Evolutionary conservation across 2,797 vertebrate species (phyloP).

Genomic region (Eleutherodactylus coqui): DNA sequence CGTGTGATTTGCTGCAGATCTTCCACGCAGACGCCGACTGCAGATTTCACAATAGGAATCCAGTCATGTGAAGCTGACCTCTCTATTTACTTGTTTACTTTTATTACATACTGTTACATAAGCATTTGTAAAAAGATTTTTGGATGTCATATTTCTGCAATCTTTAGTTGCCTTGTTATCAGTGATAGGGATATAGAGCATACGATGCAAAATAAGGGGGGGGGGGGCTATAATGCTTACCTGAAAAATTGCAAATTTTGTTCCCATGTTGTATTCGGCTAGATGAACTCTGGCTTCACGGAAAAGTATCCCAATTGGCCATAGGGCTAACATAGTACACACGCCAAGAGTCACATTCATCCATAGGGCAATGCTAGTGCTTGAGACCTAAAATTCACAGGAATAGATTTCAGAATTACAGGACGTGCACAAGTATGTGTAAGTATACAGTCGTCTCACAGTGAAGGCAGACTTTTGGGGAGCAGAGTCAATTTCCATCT

Average conservation of each 20-base stretch:
- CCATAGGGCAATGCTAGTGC: conserved; percentile 73
- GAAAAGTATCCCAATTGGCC: conserved; percentile 75
- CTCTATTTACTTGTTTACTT: too few species aligned
- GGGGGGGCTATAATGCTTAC: conserved; percentile 71
- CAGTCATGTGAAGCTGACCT: too few species aligned
- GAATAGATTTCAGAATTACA: background rate
- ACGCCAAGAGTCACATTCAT: conserved; percentile 70
- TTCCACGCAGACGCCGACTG: too few species aligned
- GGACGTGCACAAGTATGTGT: background rate
- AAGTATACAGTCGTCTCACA: background rate
- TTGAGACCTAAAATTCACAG: conserved; percentile 72
- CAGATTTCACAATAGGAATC: too few species aligned
- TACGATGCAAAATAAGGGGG: too few species aligned
- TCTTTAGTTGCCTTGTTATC: too few species aligned
- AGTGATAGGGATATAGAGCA: too few species aligned
- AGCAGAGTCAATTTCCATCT: background rate
- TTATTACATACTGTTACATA: too few species aligned
- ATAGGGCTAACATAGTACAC: conserved; percentile 76
- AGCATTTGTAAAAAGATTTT: too few species aligned
- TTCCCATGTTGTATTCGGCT: conserved; percentile 73
- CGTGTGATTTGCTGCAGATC: too few species aligned
- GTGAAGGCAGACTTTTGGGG: background rate
- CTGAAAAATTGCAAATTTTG: conserved; percentile 79
- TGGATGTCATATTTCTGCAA: too few species aligned
- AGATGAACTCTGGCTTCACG: conserved; percentile 75